phyloP scores from a whole-genome alignment of 2,113 vertebrate species.

The Macquaria australasica region DNA sequence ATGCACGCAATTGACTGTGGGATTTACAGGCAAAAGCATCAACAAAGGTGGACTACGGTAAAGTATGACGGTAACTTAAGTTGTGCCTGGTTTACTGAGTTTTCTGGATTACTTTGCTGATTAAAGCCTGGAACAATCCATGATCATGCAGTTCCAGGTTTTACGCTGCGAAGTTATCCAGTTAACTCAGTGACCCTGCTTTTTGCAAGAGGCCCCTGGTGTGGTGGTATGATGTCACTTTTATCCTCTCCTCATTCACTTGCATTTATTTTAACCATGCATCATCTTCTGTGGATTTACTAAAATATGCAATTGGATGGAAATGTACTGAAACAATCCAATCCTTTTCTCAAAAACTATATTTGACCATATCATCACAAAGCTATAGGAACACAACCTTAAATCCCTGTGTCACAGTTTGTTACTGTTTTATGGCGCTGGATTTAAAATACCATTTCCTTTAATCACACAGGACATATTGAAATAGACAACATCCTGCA shows the following conservation, averaged over 20 bases:
- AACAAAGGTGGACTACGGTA: constrained; percentile 13
- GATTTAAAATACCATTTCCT: not conserved
- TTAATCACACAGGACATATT: constrained; percentile 11
- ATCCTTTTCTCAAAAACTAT: not conserved
- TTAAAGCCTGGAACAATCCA: not conserved
- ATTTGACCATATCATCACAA: not conserved
- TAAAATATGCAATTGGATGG: not conserved
- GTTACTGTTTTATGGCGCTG: not conserved
- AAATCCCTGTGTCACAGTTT: not conserved
- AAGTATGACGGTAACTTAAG: not conserved
- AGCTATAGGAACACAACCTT: not conserved
- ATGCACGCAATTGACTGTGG: not conserved
- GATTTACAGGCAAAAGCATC: not conserved
- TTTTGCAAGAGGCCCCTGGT: not conserved
- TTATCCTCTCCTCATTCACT: not conserved
- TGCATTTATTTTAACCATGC: not conserved
- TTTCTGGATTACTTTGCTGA: not conserved
- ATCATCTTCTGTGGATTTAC: not conserved
- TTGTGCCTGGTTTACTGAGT: not conserved
- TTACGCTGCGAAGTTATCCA: not conserved
- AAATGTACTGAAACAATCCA: not conserved
- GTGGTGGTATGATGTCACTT: not conserved
- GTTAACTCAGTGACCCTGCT: no score
- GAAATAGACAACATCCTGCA: constrained; percentile 35
- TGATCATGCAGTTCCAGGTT: not conserved